A percentile compares a stretch with the other conserved stretches of the same genome.
Evolutionary conservation across 1,140 invertebrate genomes (phyloP).

Genomic region (Pseudoatta argentina): DNA sequence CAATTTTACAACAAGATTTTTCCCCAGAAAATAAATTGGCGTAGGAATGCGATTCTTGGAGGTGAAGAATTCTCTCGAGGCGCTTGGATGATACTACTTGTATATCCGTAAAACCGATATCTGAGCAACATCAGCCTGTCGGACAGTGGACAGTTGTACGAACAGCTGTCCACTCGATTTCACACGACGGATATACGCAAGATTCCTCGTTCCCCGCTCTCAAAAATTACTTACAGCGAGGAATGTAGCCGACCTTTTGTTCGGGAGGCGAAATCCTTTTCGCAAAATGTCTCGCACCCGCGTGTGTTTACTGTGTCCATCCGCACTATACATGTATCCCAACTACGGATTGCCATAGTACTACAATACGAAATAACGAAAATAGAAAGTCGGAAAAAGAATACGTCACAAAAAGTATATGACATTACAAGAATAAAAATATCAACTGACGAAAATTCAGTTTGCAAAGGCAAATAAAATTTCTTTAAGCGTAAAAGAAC

Average conservation of each 20-base stretch:
- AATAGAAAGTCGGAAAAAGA: conserved; percentile 36
- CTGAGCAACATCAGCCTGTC: conserved; percentile 56
- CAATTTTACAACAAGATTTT: conserved; percentile 20
- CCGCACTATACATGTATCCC: background rate
- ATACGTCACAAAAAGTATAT: background rate
- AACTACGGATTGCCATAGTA: conserved; percentile 1
- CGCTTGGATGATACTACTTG: conserved; percentile 56
- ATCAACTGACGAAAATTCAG: conserved; percentile 7
- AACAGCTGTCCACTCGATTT: conserved; percentile 78
- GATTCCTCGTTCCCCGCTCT: conserved; percentile 63
- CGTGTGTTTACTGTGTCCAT: conserved; percentile 26
- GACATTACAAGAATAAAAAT: background rate
- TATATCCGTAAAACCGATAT: conserved; percentile 64
- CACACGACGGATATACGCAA: conserved; percentile 68
- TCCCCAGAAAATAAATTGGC: conserved; percentile 16
- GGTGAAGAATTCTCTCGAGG: conserved; percentile 7
- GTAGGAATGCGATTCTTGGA: conserved; percentile 31
- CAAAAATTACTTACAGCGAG: conserved; percentile 70
- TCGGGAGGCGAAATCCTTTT: conserved; percentile 49
- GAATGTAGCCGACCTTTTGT: conserved; percentile 47
- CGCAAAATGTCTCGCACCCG: conserved; percentile 19
- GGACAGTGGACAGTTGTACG: conserved; percentile 42
- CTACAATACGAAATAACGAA: conserved; percentile 32
- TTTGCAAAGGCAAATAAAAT: background rate
- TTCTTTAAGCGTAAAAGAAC: conserved; percentile 21